These are phyloP conservation scores for Suncus etruscus DNA, from an alignment of 2,113 vertebrate genomes.

Conservation along the genomic window DNA sequence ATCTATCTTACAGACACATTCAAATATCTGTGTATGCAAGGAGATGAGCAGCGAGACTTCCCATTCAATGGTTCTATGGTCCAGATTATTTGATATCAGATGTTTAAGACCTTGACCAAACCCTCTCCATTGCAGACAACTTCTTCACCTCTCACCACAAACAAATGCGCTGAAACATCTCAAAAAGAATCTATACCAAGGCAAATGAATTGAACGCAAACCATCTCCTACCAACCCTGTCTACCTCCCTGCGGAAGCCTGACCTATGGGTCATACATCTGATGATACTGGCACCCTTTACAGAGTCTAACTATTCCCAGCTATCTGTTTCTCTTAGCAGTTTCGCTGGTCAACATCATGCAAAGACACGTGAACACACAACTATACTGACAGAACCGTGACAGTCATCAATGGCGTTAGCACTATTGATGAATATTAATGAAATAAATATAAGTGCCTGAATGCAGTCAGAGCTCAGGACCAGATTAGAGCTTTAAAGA, in stretches of 20 bases:
- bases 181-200: neutral
- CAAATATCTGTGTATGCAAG: neutral
- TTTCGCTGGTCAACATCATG: too few species aligned
- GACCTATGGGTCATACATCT: too few species aligned
- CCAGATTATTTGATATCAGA: too few species aligned
- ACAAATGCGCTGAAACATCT: neutral
- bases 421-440: neutral
- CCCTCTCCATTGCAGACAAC: neutral
- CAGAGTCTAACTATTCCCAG: too few species aligned
- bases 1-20: neutral
- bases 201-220: too few species aligned
- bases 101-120: fast-evolving
- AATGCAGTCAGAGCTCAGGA: neutral
- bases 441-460: neutral
- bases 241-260: too few species aligned
- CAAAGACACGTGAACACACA: neutral
- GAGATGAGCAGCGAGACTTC: neutral
- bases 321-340: too few species aligned
- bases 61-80: too few species aligned
- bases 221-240: neutral
- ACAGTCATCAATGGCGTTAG: neutral
- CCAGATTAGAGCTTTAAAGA: neutral
- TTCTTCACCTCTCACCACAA: fast-evolving
- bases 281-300: too few species aligned
- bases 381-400: neutral